Percentiles rank a stretch among this genome's conserved stretches.
These are phyloP conservation scores for Rhagoletis pomonella DNA, from an alignment of 1,140 invertebrate genomes.

Conservation along the genomic window DNA sequence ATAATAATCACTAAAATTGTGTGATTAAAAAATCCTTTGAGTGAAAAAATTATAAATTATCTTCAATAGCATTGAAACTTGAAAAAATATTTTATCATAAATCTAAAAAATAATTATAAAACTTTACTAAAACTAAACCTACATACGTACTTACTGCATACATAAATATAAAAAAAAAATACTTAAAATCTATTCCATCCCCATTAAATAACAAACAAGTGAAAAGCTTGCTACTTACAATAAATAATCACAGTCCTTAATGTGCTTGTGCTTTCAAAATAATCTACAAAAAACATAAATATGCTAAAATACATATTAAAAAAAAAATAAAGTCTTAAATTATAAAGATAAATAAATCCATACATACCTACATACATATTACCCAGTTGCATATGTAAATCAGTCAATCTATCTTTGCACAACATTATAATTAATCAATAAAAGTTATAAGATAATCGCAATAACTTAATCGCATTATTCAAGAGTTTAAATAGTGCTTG, in stretches of 20 bases:
- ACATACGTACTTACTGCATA: background rate
- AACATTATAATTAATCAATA: constrained; percentile 10
- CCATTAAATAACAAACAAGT: background rate
- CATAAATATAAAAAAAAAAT: background rate
- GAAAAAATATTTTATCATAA: background rate
- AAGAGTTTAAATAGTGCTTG: constrained; percentile 12
- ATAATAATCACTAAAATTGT: background rate
- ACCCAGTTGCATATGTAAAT: background rate
- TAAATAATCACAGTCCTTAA: background rate
- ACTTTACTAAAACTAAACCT: background rate
- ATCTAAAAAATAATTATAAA: constrained; percentile 12
- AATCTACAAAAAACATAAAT: background rate
- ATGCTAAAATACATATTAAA: background rate
- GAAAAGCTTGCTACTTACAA: background rate
- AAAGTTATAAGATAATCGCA: background rate
- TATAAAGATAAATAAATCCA: constrained; percentile 2
- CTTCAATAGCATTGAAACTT: constrained; percentile 2
- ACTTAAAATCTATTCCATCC: constrained; percentile 3
- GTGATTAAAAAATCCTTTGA: background rate
- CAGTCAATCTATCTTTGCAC: constrained; percentile 21
- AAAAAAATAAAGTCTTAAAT: background rate
- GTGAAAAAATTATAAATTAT: background rate
- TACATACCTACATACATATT: background rate
- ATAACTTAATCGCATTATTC: constrained; percentile 22
- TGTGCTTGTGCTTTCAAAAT: constrained; percentile 14